A percentile compares a stretch with the other conserved stretches of the same genome.
phyloP scores from a whole-genome alignment of 2,888 invertebrate genomes.

The Pycnomerus fuliginosus region DNA sequence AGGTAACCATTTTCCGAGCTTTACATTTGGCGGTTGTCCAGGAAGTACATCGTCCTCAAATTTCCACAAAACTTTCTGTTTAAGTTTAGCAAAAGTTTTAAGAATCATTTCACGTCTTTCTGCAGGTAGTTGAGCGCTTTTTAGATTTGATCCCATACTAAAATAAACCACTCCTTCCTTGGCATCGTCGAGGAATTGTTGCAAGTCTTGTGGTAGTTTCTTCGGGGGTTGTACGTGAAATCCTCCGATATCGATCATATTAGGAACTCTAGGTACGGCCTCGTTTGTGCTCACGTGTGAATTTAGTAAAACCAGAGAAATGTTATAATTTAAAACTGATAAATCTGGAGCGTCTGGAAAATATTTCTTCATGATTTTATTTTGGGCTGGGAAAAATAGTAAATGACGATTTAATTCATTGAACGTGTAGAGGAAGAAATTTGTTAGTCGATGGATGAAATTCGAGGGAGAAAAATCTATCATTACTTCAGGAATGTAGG shows the following conservation, averaged over 20 bases:
- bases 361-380: constrained; percentile 29
- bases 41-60: constrained; percentile 45
- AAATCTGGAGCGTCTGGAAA: constrained; percentile 27
- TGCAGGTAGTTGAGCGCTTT: constrained; percentile 16
- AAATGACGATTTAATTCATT: constrained; percentile 23
- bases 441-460: constrained; percentile 50
- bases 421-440: constrained; percentile 46
- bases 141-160: constrained; percentile 48
- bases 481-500: constrained; percentile 50
- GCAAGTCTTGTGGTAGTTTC: constrained; percentile 28
- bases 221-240: constrained; percentile 48
- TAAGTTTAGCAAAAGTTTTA: constrained; percentile 57
- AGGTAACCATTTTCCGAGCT: constrained; percentile 51
- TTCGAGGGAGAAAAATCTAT: constrained; percentile 4
- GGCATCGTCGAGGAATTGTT: constrained; percentile 46
- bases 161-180: constrained; percentile 54
- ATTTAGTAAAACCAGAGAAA: constrained; percentile 41
- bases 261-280: constrained; percentile 56
- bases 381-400: constrained; percentile 29
- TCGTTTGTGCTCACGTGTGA: constrained; percentile 55
- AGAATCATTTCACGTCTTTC: constrained; percentile 56
- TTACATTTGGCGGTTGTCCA: constrained; percentile 48
- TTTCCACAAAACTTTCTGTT: constrained; percentile 65
- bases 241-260: constrained; percentile 60
- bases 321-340: constrained; percentile 30